phyloP scores from a whole-genome alignment of 1,140 invertebrate genomes.

The Dolichoris vasculosae region DNA sequence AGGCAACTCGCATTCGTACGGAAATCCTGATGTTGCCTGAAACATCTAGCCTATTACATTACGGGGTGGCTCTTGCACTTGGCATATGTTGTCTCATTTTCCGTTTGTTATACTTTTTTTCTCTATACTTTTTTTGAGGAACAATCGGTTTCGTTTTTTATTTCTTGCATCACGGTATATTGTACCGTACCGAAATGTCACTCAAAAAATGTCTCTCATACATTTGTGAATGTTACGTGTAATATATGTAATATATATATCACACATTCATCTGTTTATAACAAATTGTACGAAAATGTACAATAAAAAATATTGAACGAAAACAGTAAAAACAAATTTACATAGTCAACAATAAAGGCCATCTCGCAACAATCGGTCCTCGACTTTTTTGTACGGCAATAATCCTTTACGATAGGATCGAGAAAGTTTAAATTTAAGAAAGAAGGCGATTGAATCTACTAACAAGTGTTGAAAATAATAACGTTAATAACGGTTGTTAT shows the following conservation, averaged over 20 bases:
- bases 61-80: conserved; percentile 50
- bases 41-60: conserved; percentile 54
- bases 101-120: not conserved
- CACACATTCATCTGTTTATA: conserved; percentile 36
- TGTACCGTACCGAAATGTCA: conserved; percentile 46
- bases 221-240: conserved; percentile 32
- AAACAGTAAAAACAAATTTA: conserved; percentile 52
- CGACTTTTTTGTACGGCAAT: not conserved
- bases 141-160: conserved; percentile 6
- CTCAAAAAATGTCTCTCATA: conserved; percentile 36
- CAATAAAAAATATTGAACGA: conserved; percentile 52
- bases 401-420: not conserved
- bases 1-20: conserved; percentile 30
- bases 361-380: conserved; percentile 45
- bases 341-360: conserved; percentile 52
- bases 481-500: not conserved
- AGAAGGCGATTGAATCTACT: conserved; percentile 11
- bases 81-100: conserved; percentile 30
- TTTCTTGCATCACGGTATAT: not conserved
- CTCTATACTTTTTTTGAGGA: conserved; percentile 31
- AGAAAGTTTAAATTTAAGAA: not conserved
- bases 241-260: conserved; percentile 29
- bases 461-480: conserved; percentile 18
- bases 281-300: conserved; percentile 57
- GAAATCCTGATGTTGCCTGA: conserved; percentile 48